Conservation (phyloP, 2,113 vertebrate species). For the Salvelinus sp. region DNA sequence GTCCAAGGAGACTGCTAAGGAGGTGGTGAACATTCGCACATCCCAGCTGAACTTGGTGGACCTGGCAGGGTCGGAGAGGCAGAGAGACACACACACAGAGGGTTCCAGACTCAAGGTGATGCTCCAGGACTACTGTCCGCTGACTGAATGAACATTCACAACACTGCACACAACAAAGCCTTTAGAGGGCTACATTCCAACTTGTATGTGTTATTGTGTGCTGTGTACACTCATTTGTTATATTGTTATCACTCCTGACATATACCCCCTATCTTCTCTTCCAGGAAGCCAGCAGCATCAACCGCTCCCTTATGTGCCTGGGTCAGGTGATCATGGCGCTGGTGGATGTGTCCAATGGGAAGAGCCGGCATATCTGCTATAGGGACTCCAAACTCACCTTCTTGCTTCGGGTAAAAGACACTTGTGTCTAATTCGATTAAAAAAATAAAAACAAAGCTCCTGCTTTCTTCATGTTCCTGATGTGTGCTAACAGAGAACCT, state of each 20-base stretch:
- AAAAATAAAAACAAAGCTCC: background rate
- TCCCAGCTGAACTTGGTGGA: constrained; percentile 94
- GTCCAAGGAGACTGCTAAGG: constrained; percentile 87
- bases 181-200: background rate
- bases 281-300: constrained; percentile 96
- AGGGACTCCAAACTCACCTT: constrained; percentile 96
- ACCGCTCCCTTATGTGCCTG: constrained; percentile 90
- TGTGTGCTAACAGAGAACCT: background rate
- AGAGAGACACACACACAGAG: constrained; percentile 90
- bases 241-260: constrained; percentile 10
- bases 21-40: constrained; percentile 88
- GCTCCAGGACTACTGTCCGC: background rate
- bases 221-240: background rate
- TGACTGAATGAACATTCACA: background rate
- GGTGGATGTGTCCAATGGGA: constrained; percentile 91
- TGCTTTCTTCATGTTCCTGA: background rate
- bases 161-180: background rate
- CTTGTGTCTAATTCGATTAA: background rate
- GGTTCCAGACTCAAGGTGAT: constrained; percentile 88
- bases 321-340: constrained; percentile 94
- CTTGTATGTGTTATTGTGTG: background rate
- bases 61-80: constrained; percentile 93
- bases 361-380: constrained; percentile 90
- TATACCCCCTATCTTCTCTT: constrained; percentile 12
- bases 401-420: constrained; percentile 63